Evolutionary conservation across 2,797 vertebrate genomes (phyloP).

Genomic region (Ptychobarbus kaznakovi): DNA sequence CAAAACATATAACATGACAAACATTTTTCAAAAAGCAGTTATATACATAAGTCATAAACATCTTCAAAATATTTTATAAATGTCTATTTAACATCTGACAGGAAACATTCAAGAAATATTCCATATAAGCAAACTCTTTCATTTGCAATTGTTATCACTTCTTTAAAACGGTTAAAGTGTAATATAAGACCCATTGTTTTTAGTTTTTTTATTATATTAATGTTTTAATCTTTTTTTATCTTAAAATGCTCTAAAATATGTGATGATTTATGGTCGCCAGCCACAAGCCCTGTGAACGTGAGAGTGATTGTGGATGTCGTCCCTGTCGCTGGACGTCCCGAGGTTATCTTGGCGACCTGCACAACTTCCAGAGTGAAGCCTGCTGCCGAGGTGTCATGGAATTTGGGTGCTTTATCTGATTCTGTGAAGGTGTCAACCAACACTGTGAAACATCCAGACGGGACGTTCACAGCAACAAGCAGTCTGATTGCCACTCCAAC

Average conservation of each 20-base stretch:
- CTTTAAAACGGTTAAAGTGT: neutral
- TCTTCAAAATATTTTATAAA: no score
- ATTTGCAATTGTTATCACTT: neutral
- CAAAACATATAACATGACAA: no score
- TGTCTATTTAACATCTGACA: no score
- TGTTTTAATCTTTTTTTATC: neutral
- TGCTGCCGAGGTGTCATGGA: constrained; percentile 7
- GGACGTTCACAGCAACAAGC: neutral
- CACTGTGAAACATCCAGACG: neutral
- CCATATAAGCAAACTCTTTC: neutral
- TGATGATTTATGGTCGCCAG: constrained; percentile 2
- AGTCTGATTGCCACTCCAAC: constrained; percentile 10
- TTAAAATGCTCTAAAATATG: neutral
- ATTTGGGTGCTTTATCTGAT: neutral
- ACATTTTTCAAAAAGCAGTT: no score
- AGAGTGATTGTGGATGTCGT: neutral
- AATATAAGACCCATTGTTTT: no score
- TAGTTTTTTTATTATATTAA: no score
- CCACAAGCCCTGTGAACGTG: neutral
- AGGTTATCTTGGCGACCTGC: neutral
- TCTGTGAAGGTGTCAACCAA: neutral
- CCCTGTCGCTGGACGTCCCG: neutral
- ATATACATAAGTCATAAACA: no score
- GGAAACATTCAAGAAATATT: neutral
- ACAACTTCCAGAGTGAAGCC: neutral